Evolutionary conservation across 2,113 vertebrate species (phyloP).

Genomic region (Serinus canaria): DNA sequence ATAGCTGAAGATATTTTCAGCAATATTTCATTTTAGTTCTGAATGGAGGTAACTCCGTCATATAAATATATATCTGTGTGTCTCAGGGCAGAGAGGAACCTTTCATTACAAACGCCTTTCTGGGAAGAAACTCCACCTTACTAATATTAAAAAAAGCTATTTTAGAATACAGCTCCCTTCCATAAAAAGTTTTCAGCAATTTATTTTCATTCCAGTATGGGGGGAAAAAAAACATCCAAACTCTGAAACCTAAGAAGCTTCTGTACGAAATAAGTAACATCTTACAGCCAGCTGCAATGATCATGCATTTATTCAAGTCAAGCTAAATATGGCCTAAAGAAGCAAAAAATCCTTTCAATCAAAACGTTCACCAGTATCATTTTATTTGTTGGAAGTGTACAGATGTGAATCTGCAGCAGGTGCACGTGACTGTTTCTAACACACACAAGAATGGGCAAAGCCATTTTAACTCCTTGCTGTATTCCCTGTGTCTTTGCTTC

Average conservation of each 20-base stretch:
- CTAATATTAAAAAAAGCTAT: accelerated
- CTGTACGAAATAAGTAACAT: background rate
- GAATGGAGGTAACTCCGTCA: background rate
- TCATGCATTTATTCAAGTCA: background rate
- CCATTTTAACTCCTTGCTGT: background rate
- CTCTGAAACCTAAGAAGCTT: background rate
- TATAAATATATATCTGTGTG: no score
- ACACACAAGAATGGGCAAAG: background rate
- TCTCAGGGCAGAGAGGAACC: background rate
- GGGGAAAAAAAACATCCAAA: accelerated
- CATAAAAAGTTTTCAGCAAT: background rate
- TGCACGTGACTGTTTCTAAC: background rate
- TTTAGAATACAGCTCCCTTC: background rate
- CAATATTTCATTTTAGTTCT: background rate
- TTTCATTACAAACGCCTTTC: background rate
- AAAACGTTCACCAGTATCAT: background rate
- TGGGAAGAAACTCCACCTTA: background rate
- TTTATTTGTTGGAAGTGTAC: background rate
- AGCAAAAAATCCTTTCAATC: background rate
- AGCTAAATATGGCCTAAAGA: background rate
- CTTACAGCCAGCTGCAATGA: background rate
- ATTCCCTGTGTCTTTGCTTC: background rate
- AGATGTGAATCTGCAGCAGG: background rate
- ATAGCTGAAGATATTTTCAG: background rate
- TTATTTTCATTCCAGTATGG: background rate